Conservation (phyloP, 2,888 invertebrate species). For the Drosophila mercatorum region DNA sequence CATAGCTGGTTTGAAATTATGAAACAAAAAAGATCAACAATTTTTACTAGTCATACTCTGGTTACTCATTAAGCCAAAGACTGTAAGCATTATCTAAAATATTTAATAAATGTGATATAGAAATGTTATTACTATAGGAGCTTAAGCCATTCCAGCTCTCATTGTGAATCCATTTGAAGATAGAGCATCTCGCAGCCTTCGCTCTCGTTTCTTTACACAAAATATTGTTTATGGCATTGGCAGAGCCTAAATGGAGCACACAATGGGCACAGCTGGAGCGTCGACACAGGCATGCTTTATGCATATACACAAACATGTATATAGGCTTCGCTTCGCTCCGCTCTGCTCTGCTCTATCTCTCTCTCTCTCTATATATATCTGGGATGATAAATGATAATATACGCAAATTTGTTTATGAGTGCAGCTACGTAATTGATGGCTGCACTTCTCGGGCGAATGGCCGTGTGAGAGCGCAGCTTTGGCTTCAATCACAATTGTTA, state of each 20-base stretch:
- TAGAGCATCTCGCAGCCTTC: constrained; percentile 6
- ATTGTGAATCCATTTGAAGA: too few species aligned
- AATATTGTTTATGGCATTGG: constrained; percentile 38
- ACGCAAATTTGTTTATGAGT: constrained; percentile 73
- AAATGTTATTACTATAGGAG: too few species aligned
- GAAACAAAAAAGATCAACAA: too few species aligned
- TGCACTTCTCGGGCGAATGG: constrained; percentile 22
- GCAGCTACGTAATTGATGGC: constrained; percentile 60
- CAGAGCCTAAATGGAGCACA: constrained; percentile 44
- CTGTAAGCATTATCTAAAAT: too few species aligned
- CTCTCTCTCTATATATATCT: constrained; percentile 3
- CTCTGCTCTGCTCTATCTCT: too few species aligned
- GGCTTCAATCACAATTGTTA: constrained; percentile 14
- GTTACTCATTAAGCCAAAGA: too few species aligned
- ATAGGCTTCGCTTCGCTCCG: background rate
- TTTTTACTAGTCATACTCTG: too few species aligned
- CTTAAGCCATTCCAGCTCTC: background rate
- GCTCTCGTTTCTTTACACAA: constrained; percentile 22
- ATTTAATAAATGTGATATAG: too few species aligned
- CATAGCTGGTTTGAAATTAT: too few species aligned
- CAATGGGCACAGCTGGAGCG: constrained; percentile 60
- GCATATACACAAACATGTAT: background rate
- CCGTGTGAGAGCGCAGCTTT: constrained; percentile 7
- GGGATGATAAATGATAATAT: constrained; percentile 65
- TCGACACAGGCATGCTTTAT: constrained; percentile 7